Evolutionary conservation across 2,888 invertebrate genomes (phyloP).

Genomic region (Amaurobius ferox): DNA sequence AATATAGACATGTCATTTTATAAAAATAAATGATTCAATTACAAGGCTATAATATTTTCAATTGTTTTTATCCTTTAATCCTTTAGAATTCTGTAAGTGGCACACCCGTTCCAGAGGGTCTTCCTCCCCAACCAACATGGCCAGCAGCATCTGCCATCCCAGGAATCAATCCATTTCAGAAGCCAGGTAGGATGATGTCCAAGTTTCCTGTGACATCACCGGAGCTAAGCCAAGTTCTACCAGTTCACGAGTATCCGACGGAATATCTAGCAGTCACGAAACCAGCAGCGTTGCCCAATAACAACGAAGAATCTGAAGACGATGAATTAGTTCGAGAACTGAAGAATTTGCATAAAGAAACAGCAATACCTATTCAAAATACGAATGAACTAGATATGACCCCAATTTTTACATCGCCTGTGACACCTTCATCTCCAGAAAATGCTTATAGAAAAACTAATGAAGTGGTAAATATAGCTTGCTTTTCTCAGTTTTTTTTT

Average conservation of each 20-base stretch:
- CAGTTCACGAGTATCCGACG: not conserved
- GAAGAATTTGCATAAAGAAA: not conserved
- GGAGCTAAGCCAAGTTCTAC: not conserved
- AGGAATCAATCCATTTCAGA: not conserved
- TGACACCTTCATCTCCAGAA: not conserved
- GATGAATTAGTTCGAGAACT: not conserved
- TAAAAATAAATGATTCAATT: too few relatives aligned
- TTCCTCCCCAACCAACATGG: not conserved
- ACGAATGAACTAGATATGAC: not conserved
- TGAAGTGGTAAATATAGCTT: too few relatives aligned
- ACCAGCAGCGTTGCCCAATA: not conserved
- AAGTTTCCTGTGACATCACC: constrained; percentile 8
- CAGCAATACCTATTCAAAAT: not conserved
- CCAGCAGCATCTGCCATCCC: not conserved
- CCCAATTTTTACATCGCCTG: not conserved
- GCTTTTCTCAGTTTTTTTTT: too few relatives aligned
- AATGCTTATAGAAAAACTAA: not conserved
- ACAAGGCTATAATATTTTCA: too few relatives aligned
- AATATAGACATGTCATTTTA: too few relatives aligned
- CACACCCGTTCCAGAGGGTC: not conserved
- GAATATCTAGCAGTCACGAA: constrained; percentile 12
- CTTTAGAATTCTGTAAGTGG: not conserved
- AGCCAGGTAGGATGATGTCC: constrained; percentile 3
- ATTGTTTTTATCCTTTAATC: too few relatives aligned
- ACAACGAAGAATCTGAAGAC: not conserved